Evolutionary conservation across 2,113 vertebrate species (phyloP), one percentile per base, ranked within the genome.

Genomic region (Gymnogyps californianus): DNA sequence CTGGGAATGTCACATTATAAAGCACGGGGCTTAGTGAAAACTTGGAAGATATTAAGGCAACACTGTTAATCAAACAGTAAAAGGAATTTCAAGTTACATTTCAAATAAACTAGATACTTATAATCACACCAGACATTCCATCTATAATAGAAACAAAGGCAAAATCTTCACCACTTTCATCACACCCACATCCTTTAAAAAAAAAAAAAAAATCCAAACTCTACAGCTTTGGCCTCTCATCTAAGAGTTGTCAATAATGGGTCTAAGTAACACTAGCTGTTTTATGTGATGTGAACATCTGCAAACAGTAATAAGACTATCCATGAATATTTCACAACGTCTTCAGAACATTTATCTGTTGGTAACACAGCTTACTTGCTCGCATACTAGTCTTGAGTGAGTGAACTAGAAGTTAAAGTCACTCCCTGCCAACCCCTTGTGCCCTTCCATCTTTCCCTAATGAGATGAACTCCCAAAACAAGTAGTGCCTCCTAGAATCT

Each of bases 41-140:
- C 78, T 95, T 96, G 82, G 84, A 94, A 95, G 87, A 71, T 80
- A 88, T 75, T 89, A 94, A 75, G 55, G 62, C 70, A 66, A 58
- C 12, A n/a, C 62, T 70, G 66, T 96, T 96, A 91, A 95, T 95
- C 92, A 97, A 95, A 95, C 69, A 95, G 42, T 20, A 94, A 83
- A 91, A 85, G 55, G 71, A 93, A 87, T 74, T 90, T 90, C 47
- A 93, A 94, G 64, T 57, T 66, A 31, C 24, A 90, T 88, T 95
- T 94, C 78, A 91, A 90, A 91, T 85, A 90, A 95, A 88, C 64
- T 52, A 59, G 67, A 83, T 70, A 59, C 55, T 77, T 62, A 77
- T 65, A 80, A 90, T 90, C 84, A 88, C 1, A 31, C 58, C 89
- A 95, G 93, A 87, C 89, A 83, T 91, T 95, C 91, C 84, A 81